Conservation (phyloP, 2,113 vertebrate species). For the Chamaea fasciata region DNA sequence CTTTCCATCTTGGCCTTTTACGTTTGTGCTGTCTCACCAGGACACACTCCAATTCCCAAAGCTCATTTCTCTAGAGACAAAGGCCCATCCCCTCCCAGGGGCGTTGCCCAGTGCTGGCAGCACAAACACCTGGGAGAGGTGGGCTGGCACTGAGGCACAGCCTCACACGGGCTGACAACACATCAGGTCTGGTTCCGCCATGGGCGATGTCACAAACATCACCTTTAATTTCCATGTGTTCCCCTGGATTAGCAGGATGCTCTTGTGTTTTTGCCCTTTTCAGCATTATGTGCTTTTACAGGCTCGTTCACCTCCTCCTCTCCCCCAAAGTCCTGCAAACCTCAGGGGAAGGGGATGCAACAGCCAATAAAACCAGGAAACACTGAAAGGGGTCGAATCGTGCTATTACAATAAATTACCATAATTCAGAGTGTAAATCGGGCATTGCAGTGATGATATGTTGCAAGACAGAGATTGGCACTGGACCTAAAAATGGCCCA, state of each 20-base stretch:
- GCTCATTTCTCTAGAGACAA: not conserved
- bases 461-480: conserved; percentile 60
- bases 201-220: not conserved
- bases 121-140: not conserved
- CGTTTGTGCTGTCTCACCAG: not conserved
- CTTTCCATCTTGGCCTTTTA: not conserved
- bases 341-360: conserved; percentile 58
- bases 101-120: not conserved
- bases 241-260: conserved; percentile 53
- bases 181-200: not conserved
- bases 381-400: conserved; percentile 70
- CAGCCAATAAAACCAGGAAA: conserved; percentile 72
- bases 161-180: not conserved
- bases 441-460: conserved; percentile 67
- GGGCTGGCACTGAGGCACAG: not conserved
- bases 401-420: conserved; percentile 77
- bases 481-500: conserved; percentile 54
- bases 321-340: not conserved
- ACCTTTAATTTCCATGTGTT: not conserved
- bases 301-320: conserved; percentile 21
- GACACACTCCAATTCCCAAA: not conserved
- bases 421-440: conserved; percentile 64
- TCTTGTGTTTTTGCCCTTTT: conserved; percentile 65
- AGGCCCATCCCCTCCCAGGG: not conserved
- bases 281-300: conserved; percentile 37